These are phyloP conservation scores for Phymanthus crucifer DNA, from an alignment of 92 coral and sea anemone genomes.

Conservation along the genomic window DNA sequence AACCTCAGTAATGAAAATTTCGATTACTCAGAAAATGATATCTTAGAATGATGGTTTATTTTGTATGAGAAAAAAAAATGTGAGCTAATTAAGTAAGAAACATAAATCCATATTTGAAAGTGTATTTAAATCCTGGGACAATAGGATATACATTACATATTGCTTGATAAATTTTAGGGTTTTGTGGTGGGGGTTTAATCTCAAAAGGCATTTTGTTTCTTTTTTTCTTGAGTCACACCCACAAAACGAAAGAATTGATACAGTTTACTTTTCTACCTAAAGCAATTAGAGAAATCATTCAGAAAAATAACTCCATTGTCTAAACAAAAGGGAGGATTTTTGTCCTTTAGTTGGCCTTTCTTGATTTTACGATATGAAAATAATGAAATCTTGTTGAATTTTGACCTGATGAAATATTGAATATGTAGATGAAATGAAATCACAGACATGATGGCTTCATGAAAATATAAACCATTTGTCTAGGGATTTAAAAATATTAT, in stretches of 20 bases:
- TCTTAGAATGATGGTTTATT: background rate
- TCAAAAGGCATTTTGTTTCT: background rate
- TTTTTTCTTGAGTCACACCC: conserved; percentile 2
- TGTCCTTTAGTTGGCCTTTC: background rate
- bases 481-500: background rate
- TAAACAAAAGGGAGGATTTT: background rate
- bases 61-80: background rate
- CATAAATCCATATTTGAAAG: background rate
- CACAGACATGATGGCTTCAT: background rate
- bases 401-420: background rate
- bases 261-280: background rate
- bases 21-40: background rate
- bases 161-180: background rate
- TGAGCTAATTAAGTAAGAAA: background rate
- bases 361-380: background rate
- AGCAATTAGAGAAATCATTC: background rate
- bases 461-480: background rate
- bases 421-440: background rate
- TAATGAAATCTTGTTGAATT: background rate
- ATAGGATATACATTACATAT: background rate
- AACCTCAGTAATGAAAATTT: background rate
- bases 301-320: background rate
- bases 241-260: background rate
- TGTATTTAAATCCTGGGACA: background rate
- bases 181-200: background rate